Evolutionary conservation across 1,140 invertebrate genomes (phyloP), one percentile per base, ranked within the genome.

Genomic region (Drosophila ficusphila): DNA sequence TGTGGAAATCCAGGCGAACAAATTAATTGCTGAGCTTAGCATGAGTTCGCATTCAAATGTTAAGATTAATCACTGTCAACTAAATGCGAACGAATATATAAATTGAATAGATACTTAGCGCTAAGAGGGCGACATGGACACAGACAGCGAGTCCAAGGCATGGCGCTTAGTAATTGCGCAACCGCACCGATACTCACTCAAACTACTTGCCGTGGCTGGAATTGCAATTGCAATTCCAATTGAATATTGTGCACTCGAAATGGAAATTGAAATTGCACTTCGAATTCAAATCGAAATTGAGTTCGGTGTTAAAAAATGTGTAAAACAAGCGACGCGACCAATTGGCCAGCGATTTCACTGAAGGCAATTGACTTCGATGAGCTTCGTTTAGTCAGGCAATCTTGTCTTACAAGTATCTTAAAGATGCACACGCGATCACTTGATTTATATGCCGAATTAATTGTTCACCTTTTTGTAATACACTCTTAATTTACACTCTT

Each of bases 1-100:
- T 34, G 23, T 38, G 8, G 49, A 58, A 49, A 27, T 49, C 56
- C 47, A 41, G 36, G 21, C 51, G 34, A 39, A 44, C 31, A 64
- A 86, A 86, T 70, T 42, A 77, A 76, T 86, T 69, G 61, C 9
- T 18, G 16, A 31, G 44, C 44, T 58, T 29, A 58, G 48, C 74
- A 60, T 60, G 68, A 77, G 64, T 79, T 62, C 42, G 52, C 78
- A 82, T 74, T 62, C 67, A 86, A 86, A 76, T 79, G 62, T 49
- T 81, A 62, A 85, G 82, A 88, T 85, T 85, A 70, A 85, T 86
- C 81, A 86, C 82, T 85, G 81, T 85, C 81, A 88, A 76, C 72
- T 73, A 86, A 85, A 78, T 54, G 53, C 68, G 67, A 61, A 52
- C 54, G 60, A 61, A 73, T 71, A 16, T 57, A 67, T 61, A 65